Base-by-base conservation (phyloP, 2,888 invertebrate species). In the Cybosia mesomella region DNA sequence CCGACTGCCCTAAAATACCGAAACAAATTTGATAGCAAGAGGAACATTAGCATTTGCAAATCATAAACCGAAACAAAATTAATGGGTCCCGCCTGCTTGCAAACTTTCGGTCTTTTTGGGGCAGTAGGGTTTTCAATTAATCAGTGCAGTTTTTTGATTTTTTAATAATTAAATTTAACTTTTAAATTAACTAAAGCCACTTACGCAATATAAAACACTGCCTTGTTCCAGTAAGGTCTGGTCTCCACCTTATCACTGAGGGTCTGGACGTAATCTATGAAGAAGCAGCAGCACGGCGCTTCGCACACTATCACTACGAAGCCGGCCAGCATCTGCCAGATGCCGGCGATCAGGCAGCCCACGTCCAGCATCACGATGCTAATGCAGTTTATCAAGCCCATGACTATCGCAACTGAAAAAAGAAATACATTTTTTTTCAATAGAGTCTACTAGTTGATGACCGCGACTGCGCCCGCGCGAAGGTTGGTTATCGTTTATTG, bases 271-370 rank as follows among this genome's bases (percentile, higher is more conserved):
- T 98, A 98, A 88, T 99, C 99, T 77, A 99, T 96, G 94, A 99
- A 99, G 94, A 98, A 96, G 93, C 99, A 99, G 94, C 99, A 99
- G 91, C 98, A 99, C 0, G 99, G 99, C 55, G 99, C 99, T 94
- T 99, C 99, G 84, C 99, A 96, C 58, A 97, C 96, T 80, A 99
- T 96, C 72, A 98, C 97, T 73, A 98, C 86, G 92, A 99, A 98
- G 55, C 99, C 99, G 73, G 98, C 97, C 74, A 98, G 85, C 96
- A 98, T 98, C 95, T 98, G 98, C 96, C 97, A 97, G 84, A 98
- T 96, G 73, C 98, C 98, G 64, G 97, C 96, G 61, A 98, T 92
- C 68, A 98, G 94, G 89, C 98, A 97, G 57, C 85, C 73, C 58
- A 97, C 95, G 78, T 96, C 89, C 54, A 96, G 94, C 0, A 96